Percentiles rank a stretch among this genome's conserved stretches.
These are phyloP conservation scores for Pristis pectinata DNA, from an alignment of 2,797 vertebrate species.

Conservation along the genomic window DNA sequence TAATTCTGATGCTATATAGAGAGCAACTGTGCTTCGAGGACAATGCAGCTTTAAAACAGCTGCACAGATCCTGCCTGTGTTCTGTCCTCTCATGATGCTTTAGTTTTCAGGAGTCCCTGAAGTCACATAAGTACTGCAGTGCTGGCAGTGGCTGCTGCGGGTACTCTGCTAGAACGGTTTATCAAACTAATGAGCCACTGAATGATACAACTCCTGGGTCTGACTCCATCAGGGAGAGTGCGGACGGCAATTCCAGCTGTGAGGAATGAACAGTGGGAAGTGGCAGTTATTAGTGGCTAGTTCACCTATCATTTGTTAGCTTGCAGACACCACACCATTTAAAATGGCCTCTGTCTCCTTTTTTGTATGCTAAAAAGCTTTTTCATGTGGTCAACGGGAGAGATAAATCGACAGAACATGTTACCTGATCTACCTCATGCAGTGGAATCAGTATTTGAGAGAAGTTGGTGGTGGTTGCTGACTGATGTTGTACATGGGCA, in stretches of 20 bases:
- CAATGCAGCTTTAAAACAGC: conserved; percentile 28
- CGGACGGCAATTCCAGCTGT: conserved; percentile 36
- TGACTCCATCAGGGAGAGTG: conserved; percentile 48
- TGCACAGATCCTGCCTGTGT: conserved; percentile 20
- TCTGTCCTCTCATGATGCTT: conserved; percentile 32
- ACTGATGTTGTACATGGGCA: conserved; percentile 37
- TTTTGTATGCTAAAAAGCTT: conserved; percentile 38
- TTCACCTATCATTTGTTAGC: conserved; percentile 58
- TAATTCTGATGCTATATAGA: neutral
- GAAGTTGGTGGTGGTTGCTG: conserved; percentile 36
- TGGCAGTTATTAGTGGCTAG: conserved; percentile 44
- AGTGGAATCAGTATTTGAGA: conserved; percentile 37
- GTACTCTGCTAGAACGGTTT: conserved; percentile 58
- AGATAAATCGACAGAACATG: conserved; percentile 37
- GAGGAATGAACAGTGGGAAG: conserved; percentile 38
- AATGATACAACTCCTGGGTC: conserved; percentile 58
- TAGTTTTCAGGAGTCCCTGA: conserved; percentile 55
- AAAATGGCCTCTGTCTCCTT: conserved; percentile 38
- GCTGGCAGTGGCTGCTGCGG: conserved; percentile 51
- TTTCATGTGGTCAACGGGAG: conserved; percentile 36
- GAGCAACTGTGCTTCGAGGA: neutral
- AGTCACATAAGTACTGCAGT: conserved; percentile 56
- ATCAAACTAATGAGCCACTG: conserved; percentile 67
- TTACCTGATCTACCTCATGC: conserved; percentile 38
- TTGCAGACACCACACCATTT: conserved; percentile 41